Conservation (phyloP, 2,797 vertebrate species). For the Gila robusta region DNA sequence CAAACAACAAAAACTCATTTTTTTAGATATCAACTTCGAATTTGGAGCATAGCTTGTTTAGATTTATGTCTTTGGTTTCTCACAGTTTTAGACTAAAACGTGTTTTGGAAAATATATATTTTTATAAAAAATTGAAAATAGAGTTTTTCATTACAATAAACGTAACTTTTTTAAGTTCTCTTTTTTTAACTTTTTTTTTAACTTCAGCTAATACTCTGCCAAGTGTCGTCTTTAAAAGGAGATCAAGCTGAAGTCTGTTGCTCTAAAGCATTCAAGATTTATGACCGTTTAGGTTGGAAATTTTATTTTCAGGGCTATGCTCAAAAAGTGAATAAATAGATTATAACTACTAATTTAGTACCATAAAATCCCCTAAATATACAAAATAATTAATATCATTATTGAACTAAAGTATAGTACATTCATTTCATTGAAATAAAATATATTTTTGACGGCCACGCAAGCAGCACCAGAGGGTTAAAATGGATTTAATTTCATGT, state of each 20-base stretch:
- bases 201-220: neutral
- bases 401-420: neutral
- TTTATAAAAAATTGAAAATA: neutral
- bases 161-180: no score
- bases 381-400: neutral
- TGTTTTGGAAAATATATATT: neutral
- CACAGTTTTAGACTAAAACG: neutral
- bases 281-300: neutral
- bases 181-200: no score
- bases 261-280: neutral
- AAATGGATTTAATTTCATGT: neutral
- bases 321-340: no score
- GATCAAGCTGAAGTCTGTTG: neutral
- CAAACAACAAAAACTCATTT: neutral
- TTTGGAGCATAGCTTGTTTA: neutral
- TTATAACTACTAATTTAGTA: neutral
- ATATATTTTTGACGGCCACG: neutral
- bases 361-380: neutral
- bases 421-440: neutral
- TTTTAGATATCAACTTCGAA: neutral
- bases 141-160: no score
- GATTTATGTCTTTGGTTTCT: neutral
- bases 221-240: neutral
- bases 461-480: neutral
- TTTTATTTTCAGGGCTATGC: neutral